Base-by-base conservation (phyloP, 2,113 vertebrate genomes). In the Mormyrus iriodes region DNA sequence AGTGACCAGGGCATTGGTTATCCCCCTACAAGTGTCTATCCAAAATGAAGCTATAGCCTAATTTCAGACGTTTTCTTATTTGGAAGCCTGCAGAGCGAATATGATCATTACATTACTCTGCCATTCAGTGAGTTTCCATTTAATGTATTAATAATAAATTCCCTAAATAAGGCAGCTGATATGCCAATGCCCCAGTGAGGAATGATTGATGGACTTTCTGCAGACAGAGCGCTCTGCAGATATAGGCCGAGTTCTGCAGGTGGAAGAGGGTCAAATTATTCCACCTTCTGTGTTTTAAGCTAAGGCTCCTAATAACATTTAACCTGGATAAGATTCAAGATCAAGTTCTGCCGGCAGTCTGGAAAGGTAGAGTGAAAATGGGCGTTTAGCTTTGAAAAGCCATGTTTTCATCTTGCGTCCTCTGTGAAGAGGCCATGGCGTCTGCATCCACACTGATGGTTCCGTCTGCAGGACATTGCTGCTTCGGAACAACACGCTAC, bases 401-500 rank as follows among this genome's bases (percentile, higher is more conserved):
- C 9, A 17, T 5, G 3, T 93, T 91, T 92, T 93, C 61, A 76
- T 87, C 4, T 4, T 90, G 88, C 90, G 88, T 91, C 91, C 90
- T 88, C 82, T 90, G 84, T 42, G 4, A 82, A 27, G 76, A 82
- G 42, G 19, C 13, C n/a, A 24, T 15, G 31, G 17, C 19, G 3
- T 73, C 61, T 42, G 10, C 31, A 55, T 87, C 51, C 86, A 19
- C 48, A 35, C 31, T 31, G 46, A 76, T 49, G 42, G 35, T 17
- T 51, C 15, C 0, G 21, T 31, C 9, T 92, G 90, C 96, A 99
- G 98, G 95, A 93, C 97, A 95, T 95, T 94, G 95, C 90, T 98
- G 95, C 95, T 99, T 94, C 96, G 97, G 93, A 97, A 98, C 92
- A 98, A 97, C 91, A 98, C 95, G 85, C 95, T 99, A 79, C 94